Evolutionary conservation across 2,888 invertebrate genomes (phyloP), one percentile per base, ranked within the genome.

Genomic region (Thereva unica): DNA sequence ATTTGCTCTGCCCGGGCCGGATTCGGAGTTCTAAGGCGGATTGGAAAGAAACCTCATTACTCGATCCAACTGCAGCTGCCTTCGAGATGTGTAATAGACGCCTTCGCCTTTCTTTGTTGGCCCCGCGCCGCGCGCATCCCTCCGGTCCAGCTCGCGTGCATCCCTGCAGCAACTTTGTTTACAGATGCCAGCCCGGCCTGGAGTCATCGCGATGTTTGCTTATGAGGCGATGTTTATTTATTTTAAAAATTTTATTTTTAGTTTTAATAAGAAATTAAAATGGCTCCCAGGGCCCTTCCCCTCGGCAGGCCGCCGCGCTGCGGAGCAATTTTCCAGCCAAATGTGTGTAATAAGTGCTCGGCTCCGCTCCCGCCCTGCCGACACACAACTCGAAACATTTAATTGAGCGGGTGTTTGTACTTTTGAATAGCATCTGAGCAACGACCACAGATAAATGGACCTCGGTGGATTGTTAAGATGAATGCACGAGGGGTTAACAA

Each of bases 201-300:
- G 40, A 50, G 23, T 23, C 23, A 23, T 23, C 35, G 9, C 61
- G 50, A 37, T 61, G 45, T 41, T 61, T 50, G 23, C 23, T 49
- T 40, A 49, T 49, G 50, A 6, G 7, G 40, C 37, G 41, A 23
- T 61, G 61, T 61, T 61, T 61, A 61, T 61, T 61, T 61, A 61
- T 61, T 61, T 61, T 61, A 61, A 61, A 61, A 61, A 61, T 50
- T 50, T 61, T 61, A 61, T 61, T 61, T 61, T 61, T 61, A 61
- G 61, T 61, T 61, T 61, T 61, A 61, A 61, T 61, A 61, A 61
- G 61, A 61, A 61, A 61, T 50, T 40, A 50, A 61, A 61, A 61
- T 61, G 50, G 61, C 5, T 50, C 38, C n/a, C 37, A 35, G 50
- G 61, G 42, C 61, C 38, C 49, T 50, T 37, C 50, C 9, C n/a